Evolutionary conservation across 2,797 vertebrate species (phyloP), one percentile per base, ranked within the genome.

Genomic region (Ceryle rudis): DNA sequence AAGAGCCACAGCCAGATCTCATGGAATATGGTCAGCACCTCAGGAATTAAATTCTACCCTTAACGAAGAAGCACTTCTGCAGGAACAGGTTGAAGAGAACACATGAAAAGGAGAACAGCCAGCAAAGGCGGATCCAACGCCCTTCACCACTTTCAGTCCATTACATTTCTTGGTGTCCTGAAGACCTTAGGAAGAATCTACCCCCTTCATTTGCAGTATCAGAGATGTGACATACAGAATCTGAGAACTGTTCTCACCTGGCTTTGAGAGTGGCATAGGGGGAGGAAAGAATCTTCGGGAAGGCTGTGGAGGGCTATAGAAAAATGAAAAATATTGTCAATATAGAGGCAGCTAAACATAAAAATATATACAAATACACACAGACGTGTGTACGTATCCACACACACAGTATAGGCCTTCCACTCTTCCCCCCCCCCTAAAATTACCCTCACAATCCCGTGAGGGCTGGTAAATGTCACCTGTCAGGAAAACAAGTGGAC

Each of bases 221-320:
- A 51, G 23, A 86, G 2, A 31, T 11, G 3, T 65, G 67, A 49
- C 4, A 20, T 1, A n/a, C 17, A 86, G 25, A 77, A 54, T 11
- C 5, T 26, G 26, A 84, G 23, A 94, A 79, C 33, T 44, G 39
- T 16, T 86, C 98, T 97, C 97, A 99, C 99, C 99, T 98, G 99
- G 99, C 97, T 98, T 99, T 61, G 99, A 99, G 72, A 99, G 98
- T 10, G 99, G 99, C 99, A 99, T 99, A 21, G 99, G 99, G 9
- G 99, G 99, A 66, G 99, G 99, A 82, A 99, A 99, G 97, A 99
- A 99, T 58, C 99, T 99, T 84, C 99, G 98, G 60, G 99, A 99
- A 2, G 98, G 98, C 85, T 99, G 99, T 51, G 98, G 98, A 94
- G 99, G 99, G 96, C 99, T 99, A 97, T 6, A 83, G 94, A 95